Conservation (phyloP, 2,113 vertebrate genomes). For the Synodontis membranacea region DNA sequence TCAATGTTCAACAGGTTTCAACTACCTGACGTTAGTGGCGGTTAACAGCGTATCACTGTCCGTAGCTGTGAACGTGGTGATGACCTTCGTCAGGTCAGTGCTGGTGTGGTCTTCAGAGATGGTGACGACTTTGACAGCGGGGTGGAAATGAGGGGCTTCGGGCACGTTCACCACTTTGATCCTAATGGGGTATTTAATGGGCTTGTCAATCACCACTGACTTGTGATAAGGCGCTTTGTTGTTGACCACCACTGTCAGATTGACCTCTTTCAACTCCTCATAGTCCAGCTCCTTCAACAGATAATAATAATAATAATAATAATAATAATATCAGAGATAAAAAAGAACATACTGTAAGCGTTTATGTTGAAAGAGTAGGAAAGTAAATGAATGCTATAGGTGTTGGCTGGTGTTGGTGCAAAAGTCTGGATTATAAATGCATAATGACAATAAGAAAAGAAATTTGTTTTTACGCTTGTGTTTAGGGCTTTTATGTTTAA, state of each 20-base stretch:
- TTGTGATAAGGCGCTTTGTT: constrained; percentile 82
- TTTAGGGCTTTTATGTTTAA: no score
- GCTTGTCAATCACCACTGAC: fast-evolving
- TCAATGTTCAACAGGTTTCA: no score
- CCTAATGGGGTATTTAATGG: constrained; percentile 63
- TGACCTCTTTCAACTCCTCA: constrained; percentile 74
- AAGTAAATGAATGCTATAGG: neutral
- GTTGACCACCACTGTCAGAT: constrained; percentile 76
- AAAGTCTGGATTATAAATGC: neutral
- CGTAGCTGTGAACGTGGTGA: constrained; percentile 77
- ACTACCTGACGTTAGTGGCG: constrained; percentile 85
- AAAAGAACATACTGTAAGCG: neutral
- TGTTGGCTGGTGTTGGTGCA: neutral
- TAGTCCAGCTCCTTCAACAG: constrained; percentile 74
- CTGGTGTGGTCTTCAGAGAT: constrained; percentile 65
- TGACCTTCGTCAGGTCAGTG: constrained; percentile 59
- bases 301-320: neutral
- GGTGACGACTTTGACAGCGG: constrained; percentile 69
- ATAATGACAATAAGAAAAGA: neutral
- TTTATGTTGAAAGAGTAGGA: neutral
- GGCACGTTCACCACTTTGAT: constrained; percentile 80
- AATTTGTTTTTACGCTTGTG: no score
- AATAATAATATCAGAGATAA: neutral
- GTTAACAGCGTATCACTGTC: constrained; percentile 81
- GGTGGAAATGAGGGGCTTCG: constrained; percentile 83